These are phyloP conservation scores for Distichodus sexfasciatus DNA, from an alignment of 2,797 vertebrate species.

Conservation along the genomic window DNA sequence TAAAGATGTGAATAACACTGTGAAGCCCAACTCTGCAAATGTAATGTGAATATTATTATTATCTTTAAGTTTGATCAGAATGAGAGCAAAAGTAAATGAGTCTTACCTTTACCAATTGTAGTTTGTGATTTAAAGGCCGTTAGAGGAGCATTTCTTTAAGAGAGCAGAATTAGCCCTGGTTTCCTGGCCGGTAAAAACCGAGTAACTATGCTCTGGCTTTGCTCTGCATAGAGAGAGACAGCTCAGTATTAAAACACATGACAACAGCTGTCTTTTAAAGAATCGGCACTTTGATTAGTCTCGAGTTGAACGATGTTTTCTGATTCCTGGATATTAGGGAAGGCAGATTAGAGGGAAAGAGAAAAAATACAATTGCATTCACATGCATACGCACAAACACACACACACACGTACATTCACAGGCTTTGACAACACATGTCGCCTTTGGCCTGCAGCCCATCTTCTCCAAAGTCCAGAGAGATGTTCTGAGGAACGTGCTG, in stretches of 20 bases:
- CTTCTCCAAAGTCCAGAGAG: conserved; percentile 58
- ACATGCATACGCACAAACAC: conserved; percentile 51
- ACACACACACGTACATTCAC: conserved; percentile 57
- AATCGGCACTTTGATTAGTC: conserved; percentile 84
- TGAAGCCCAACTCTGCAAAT: no score
- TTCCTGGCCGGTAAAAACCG: conserved; percentile 62
- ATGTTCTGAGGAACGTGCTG: conserved; percentile 36
- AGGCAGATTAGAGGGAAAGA: conserved; percentile 68
- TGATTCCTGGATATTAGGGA: conserved; percentile 79
- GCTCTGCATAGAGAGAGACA: conserved; percentile 66
- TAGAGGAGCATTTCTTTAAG: conserved; percentile 43
- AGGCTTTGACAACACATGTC: conserved; percentile 65
- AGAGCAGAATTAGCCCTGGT: conserved; percentile 58
- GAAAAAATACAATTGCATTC: conserved; percentile 59
- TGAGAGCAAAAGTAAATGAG: conserved; percentile 47
- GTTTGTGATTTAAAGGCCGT: conserved; percentile 50
- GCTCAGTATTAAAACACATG: conserved; percentile 75
- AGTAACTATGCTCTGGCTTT: conserved; percentile 63
- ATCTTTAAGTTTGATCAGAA: conserved; percentile 42
- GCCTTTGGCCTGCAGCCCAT: conserved; percentile 67
- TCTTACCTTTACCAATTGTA: conserved; percentile 70
- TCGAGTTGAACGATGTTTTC: conserved; percentile 69
- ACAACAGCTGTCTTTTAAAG: conserved; percentile 83
- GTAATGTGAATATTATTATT: no score
- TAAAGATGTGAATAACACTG: no score